Conservation (phyloP, 92 coral and sea anemone species). For the Porites lobata region DNA sequence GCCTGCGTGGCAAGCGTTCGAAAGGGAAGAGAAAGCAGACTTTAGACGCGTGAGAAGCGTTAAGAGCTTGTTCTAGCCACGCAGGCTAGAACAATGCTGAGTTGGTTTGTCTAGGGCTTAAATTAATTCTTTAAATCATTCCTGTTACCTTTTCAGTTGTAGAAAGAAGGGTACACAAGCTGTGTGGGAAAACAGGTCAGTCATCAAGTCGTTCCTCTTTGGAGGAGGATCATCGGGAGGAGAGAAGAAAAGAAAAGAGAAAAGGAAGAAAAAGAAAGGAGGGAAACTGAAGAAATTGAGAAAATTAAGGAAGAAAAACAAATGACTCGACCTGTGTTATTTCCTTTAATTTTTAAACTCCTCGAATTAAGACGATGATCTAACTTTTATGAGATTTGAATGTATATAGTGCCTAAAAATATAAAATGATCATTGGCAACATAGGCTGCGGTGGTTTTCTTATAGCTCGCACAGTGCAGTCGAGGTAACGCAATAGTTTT, state of each 20-base stretch:
- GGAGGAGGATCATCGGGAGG: conserved; percentile 48
- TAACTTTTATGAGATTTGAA: too few relatives aligned
- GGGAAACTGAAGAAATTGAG: conserved; percentile 16
- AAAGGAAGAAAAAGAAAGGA: conserved; percentile 48
- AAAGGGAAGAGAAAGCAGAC: too few relatives aligned
- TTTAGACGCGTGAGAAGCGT: too few relatives aligned
- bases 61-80: too few relatives aligned
- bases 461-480: too few relatives aligned
- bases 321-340: background rate
- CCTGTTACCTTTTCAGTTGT: conserved; percentile 39
- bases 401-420: too few relatives aligned
- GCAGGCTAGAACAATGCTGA: background rate
- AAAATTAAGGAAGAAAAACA: conserved; percentile 5
- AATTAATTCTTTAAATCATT: background rate
- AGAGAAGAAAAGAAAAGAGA: conserved; percentile 41
- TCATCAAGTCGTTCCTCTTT: conserved; percentile 48
- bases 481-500: background rate
- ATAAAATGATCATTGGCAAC: too few relatives aligned
- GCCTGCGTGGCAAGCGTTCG: too few relatives aligned
- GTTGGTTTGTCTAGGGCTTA: background rate
- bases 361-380: background rate
- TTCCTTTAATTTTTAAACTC: background rate
- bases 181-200: conserved; percentile 73
- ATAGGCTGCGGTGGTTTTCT: too few relatives aligned
- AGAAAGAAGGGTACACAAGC: conserved; percentile 71